phyloP scores from a whole-genome alignment of 2,888 invertebrate genomes.

The Rhogogaster chlorosoma region DNA sequence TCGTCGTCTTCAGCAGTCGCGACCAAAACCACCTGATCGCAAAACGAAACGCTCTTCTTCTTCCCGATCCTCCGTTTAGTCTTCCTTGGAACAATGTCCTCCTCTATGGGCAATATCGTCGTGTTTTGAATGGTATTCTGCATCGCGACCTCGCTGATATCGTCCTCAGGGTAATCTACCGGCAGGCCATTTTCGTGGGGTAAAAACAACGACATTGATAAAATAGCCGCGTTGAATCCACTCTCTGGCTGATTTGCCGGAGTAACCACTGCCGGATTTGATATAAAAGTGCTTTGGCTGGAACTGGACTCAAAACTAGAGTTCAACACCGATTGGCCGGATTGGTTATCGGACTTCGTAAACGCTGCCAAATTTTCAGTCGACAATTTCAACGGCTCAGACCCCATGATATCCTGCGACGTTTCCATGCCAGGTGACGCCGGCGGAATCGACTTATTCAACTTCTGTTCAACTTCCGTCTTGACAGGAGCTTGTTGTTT shows the following conservation, averaged over 20 bases:
- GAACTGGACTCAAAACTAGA: conserved; percentile 64
- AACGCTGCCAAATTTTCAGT: conserved; percentile 58
- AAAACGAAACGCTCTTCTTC: conserved; percentile 97
- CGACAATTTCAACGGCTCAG: conserved; percentile 55
- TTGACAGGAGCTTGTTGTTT: conserved; percentile 70
- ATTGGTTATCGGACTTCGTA: conserved; percentile 55
- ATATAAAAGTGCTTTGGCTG: conserved; percentile 64
- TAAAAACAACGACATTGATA: conserved; percentile 75
- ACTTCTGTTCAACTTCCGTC: conserved; percentile 63
- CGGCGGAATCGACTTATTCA: conserved; percentile 62
- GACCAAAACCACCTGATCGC: conserved; percentile 95
- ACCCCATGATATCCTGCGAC: conserved; percentile 55
- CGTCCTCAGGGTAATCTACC: conserved; percentile 74
- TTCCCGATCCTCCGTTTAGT: conserved; percentile 83
- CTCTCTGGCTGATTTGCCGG: conserved; percentile 59
- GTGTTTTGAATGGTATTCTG: conserved; percentile 76
- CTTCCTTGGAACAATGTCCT: conserved; percentile 78
- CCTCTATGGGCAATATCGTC: conserved; percentile 73
- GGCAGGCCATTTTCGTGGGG: conserved; percentile 80
- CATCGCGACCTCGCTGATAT: conserved; percentile 75
- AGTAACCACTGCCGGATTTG: conserved; percentile 41
- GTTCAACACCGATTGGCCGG: conserved; percentile 58
- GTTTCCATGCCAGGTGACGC: conserved; percentile 60
- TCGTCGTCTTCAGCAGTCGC: conserved; percentile 96
- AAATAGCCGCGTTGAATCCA: conserved; percentile 71